These are phyloP conservation scores for Tympanuchus pallidicinctus DNA, from an alignment of 2,113 vertebrate species.

Conservation along the genomic window DNA sequence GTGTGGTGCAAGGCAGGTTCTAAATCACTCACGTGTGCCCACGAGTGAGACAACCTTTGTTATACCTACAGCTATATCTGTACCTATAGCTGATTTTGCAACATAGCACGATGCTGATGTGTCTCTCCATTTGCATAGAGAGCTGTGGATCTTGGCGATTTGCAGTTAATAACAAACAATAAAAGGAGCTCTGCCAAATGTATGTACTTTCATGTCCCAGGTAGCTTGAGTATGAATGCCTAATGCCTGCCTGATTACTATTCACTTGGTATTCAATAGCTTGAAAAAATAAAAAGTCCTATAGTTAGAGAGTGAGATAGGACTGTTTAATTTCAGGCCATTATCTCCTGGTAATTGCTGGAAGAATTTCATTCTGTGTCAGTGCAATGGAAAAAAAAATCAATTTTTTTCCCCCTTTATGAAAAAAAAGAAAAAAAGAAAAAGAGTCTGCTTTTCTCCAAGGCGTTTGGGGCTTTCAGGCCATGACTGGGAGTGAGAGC, in stretches of 20 bases:
- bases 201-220: constrained; percentile 56
- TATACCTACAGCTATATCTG: not conserved
- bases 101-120: not conserved
- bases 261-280: constrained; percentile 46
- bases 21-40: not conserved
- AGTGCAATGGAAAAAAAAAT: constrained; percentile 33
- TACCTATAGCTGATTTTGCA: not conserved
- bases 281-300: constrained; percentile 54
- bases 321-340: constrained; percentile 75
- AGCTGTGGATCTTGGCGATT: not conserved
- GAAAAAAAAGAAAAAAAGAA: not conserved
- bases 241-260: constrained; percentile 71
- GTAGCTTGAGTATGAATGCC: constrained; percentile 51
- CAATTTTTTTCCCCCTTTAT: constrained; percentile 10
- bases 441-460: constrained; percentile 14
- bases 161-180: constrained; percentile 47
- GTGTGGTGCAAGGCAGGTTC: not conserved
- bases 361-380: constrained; percentile 70
- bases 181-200: constrained; percentile 24
- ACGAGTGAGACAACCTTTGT: not conserved
- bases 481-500: constrained; percentile 15
- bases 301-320: constrained; percentile 68
- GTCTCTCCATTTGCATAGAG: not conserved
- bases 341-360: constrained; percentile 77
- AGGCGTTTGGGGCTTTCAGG: constrained; percentile 64